Evolutionary conservation across 2,797 vertebrate species (phyloP), one percentile per base, ranked within the genome.

Genomic region (Sebastes vulpes): DNA sequence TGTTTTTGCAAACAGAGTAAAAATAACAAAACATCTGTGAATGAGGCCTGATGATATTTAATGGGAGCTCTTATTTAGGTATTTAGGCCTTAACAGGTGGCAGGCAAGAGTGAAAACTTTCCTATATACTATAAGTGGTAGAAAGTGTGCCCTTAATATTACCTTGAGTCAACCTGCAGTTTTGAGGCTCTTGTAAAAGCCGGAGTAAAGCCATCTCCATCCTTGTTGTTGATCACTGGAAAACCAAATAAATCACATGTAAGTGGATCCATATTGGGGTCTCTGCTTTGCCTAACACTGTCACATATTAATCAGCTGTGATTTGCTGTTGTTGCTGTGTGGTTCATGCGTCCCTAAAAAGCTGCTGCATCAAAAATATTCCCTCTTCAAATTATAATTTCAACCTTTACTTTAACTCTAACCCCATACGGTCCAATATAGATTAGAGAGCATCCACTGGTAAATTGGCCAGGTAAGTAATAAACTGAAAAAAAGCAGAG

Each of bases 381-480:
- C 31, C n/a, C 42, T 42, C 38, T 8, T 28, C 56, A 85, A 83
- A 81, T 79, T 67, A 64, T 57, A 66, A 67, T 64, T 73, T 65
- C 35, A 77, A 66, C 46, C 68, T 83, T 69, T 70, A 52, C 48
- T 79, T 75, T 58, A 56, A 70, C 35, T 65, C 6, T 64, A 66
- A 79, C 52, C 65, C 46, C 38, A 14, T 14, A 60, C 35, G 8
- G 56, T 42, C 71, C 65, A 61, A 21, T 42, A 74, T 5, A 60
- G 54, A 72, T 72, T 65, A 26, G 50, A 61, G 50, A 60, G 57
- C 12, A 57, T 71, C 74, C 46, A 21, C 23, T 53, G 18, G 21
- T 73, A 69, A 73, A 84, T 70, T 88, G 86, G 91, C 92, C 88
- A 91, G 89, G 85, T 93, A 90, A 89, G 86, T 35, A 90, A 83